These are phyloP conservation scores for Diloba caeruleocephala DNA, from an alignment of 2,888 invertebrate genomes.

Conservation along the genomic window DNA sequence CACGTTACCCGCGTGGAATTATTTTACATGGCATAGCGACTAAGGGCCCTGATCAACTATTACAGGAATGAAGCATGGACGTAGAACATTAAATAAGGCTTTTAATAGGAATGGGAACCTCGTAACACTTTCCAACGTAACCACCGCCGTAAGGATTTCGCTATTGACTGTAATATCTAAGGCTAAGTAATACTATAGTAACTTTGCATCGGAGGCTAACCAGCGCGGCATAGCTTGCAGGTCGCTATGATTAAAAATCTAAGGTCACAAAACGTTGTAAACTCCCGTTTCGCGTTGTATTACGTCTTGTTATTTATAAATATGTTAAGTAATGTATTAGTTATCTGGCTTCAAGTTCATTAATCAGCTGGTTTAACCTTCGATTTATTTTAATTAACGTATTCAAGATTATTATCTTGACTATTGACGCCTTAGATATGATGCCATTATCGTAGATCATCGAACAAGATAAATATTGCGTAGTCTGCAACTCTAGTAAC, in stretches of 20 bases:
- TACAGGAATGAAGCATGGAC: not conserved
- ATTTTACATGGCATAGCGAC: too few species aligned
- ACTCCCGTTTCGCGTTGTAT: constrained; percentile 17
- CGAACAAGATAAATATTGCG: too few species aligned
- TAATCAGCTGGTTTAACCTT: too few species aligned
- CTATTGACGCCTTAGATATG: too few species aligned
- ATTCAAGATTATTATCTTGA: too few species aligned
- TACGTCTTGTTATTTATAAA: constrained; percentile 26
- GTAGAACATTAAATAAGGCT: constrained; percentile 1
- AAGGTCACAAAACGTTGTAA: constrained; percentile 41
- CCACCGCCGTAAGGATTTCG: constrained; percentile 3
- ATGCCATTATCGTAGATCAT: too few species aligned
- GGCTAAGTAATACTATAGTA: constrained; percentile 16
- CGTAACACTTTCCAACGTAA: constrained; percentile 8
- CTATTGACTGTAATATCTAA: constrained; percentile 17
- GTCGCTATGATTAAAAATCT: constrained; percentile 36
- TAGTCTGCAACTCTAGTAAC: too few species aligned
- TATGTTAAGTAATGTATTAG: constrained; percentile 19
- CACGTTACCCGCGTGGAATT: too few species aligned
- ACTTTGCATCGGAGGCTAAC: constrained; percentile 31
- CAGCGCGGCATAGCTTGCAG: constrained; percentile 14
- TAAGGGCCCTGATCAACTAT: too few species aligned
- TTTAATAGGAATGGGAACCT: constrained; percentile 7
- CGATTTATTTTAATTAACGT: too few species aligned
- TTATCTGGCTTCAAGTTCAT: constrained; percentile 14